Percentiles rank a stretch among this genome's conserved stretches.
phyloP scores from a whole-genome alignment of 30 jellyfish, hydroid and myxozoan genomes.

The Catostylus mosaicus region DNA sequence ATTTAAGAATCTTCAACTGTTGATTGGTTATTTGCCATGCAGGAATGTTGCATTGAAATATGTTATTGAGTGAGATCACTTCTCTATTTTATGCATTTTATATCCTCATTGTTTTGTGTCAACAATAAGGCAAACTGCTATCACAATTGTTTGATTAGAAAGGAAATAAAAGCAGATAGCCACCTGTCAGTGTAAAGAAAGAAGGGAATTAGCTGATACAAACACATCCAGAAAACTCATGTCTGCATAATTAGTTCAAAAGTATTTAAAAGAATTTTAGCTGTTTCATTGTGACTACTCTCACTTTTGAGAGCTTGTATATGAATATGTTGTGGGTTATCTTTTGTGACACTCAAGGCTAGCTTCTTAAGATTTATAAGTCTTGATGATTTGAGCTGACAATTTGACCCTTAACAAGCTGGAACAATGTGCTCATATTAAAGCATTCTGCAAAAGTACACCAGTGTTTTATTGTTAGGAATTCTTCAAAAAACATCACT shows the following conservation, averaged over 20 bases:
- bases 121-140: slow-evolving; percentile 8
- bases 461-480: too few relatives aligned
- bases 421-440: too few relatives aligned
- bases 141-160: slow-evolving; percentile 13
- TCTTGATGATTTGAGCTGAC: too few relatives aligned
- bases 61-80: slow-evolving; percentile 4
- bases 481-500: too few relatives aligned
- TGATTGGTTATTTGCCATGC: neutral
- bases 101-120: neutral
- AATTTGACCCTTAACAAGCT: too few relatives aligned
- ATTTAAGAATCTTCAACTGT: too few relatives aligned
- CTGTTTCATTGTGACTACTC: too few relatives aligned
- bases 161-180: neutral
- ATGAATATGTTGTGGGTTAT: too few relatives aligned
- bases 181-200: slow-evolving; percentile 24
- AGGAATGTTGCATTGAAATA: neutral
- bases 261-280: neutral
- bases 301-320: too few relatives aligned
- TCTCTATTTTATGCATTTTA: neutral
- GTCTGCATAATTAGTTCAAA: neutral
- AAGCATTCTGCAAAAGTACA: too few relatives aligned
- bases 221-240: slow-evolving; percentile 10
- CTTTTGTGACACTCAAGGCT: too few relatives aligned
- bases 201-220: slow-evolving; percentile 11
- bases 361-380: too few relatives aligned